Base-by-base conservation (phyloP, 2,888 invertebrate genomes). In the Tiliacea aurago region DNA sequence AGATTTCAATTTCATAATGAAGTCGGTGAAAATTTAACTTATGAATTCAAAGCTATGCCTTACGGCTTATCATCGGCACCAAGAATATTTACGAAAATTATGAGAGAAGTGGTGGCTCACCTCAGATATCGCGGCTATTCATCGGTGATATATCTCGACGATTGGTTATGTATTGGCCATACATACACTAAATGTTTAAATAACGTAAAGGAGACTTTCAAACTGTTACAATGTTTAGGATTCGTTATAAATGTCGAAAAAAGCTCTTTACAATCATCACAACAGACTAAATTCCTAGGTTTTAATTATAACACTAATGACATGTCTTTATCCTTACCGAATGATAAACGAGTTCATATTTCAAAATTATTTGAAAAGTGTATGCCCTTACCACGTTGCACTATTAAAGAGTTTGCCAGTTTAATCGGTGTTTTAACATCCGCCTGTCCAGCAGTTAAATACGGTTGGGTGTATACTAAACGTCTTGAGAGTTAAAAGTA, bases 1-100 rank as follows among this genome's bases (percentile, higher is more conserved):
- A 53, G 53, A 23, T 53, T 53, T 53, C 53, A 23, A 53, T 53
- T 53, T 23, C n/a, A 53, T 53, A 53, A 53, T 53, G 53, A 53
- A 53, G 23, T 23, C 2, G 13, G 13, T 53, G 11, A 51, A 51
- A n/a, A 49, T 20, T 49, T 49, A 10, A 51, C 51, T 51, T n/a
- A 51, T 15, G 15, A 53, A 23, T 53, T 53, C 23, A 53, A 53
- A n/a, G 51, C 51, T 53, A 53, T 53, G n/a, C 13, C n/a, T 53
- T n/a, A 53, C 51, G 53, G 23, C 53, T 53, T 53, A 49, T 49
- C 49, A 49, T 20, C 49, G 49, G 49, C 20, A 20, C 49, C 49
- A 49, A 49, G 49, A 49, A 49, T 20, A 49, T 49, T 49, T 49
- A 49, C 49, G 20, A 47, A 47, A 47, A 47, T 47, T 47, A 47